phyloP scores from a whole-genome alignment of 2,888 invertebrate species.

The Calliphora vomitoria region DNA sequence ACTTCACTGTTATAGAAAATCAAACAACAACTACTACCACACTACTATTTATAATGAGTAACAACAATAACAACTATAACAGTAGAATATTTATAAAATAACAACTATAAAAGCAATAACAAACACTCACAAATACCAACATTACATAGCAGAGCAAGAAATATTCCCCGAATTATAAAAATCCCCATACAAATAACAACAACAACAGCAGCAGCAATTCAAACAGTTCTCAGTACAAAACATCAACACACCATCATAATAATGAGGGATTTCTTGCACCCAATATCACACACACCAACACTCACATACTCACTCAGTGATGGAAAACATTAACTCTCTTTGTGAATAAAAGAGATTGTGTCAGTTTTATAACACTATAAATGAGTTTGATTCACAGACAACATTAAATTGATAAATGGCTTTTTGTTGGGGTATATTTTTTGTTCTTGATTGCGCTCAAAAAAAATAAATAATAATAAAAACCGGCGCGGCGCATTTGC shows the following conservation, averaged over 20 bases:
- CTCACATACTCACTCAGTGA: background rate
- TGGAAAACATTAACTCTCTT: slow-evolving; percentile 67
- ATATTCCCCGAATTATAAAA: slow-evolving; percentile 39
- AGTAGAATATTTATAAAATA: slow-evolving; percentile 61
- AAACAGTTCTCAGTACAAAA: background rate
- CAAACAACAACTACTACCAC: slow-evolving; percentile 42
- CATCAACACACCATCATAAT: background rate
- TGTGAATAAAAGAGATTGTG: slow-evolving; percentile 52
- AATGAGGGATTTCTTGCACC: slow-evolving; percentile 57
- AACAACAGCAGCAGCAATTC: background rate
- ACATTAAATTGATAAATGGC: slow-evolving; percentile 70
- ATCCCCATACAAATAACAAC: slow-evolving; percentile 29
- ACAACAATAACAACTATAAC: slow-evolving; percentile 56
- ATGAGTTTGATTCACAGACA: slow-evolving; percentile 64
- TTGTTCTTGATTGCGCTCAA: background rate
- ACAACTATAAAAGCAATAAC: slow-evolving; percentile 65
- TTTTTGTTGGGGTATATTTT: slow-evolving; percentile 47
- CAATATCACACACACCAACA: slow-evolving; percentile 20
- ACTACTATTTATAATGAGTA: slow-evolving; percentile 33
- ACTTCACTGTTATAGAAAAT: slow-evolving; percentile 52
- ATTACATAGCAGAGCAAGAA: slow-evolving; percentile 33
- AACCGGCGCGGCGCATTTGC: slow-evolving; percentile 50
- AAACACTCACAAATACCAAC: slow-evolving; percentile 31
- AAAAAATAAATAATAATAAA: background rate
- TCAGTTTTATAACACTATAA: slow-evolving; percentile 41